Conservation (phyloP, 2,888 invertebrate species). For the Tipula confusa region DNA sequence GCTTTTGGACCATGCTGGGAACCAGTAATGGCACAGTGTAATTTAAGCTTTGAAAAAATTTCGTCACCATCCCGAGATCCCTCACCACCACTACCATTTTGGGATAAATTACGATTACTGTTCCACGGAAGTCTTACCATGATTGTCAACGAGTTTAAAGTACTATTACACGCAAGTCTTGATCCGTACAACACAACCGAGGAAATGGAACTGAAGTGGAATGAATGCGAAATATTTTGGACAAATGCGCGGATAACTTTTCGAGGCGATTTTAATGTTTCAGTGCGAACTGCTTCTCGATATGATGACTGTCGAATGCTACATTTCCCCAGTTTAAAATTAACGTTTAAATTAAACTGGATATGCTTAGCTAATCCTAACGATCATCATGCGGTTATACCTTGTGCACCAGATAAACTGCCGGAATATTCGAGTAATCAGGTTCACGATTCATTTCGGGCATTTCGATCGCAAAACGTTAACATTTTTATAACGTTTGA, state of each 20-base stretch:
- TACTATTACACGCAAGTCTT: slow-evolving; percentile 88
- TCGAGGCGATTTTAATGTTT: slow-evolving; percentile 86
- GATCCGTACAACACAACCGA: slow-evolving; percentile 99
- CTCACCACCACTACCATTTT: slow-evolving; percentile 88
- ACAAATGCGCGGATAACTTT: slow-evolving; percentile 88
- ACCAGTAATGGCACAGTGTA: slow-evolving; percentile 60
- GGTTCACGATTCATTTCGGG: slow-evolving; percentile 91
- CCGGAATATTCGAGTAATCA: slow-evolving; percentile 97
- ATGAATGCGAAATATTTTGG: slow-evolving; percentile 90
- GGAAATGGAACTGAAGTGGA: slow-evolving; percentile 98
- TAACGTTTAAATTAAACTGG: slow-evolving; percentile 84
- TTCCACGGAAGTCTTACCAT: slow-evolving; percentile 90
- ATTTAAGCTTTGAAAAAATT: slow-evolving; percentile 77
- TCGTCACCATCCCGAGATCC: slow-evolving; percentile 86
- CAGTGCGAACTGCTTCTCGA: slow-evolving; percentile 94
- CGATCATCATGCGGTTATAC: slow-evolving; percentile 92
- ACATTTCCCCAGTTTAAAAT: slow-evolving; percentile 82
- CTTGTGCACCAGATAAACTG: slow-evolving; percentile 91
- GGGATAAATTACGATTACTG: slow-evolving; percentile 92
- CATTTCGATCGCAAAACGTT: slow-evolving; percentile 84
- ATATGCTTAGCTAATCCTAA: slow-evolving; percentile 87
- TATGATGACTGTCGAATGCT: slow-evolving; percentile 96
- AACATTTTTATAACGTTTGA: slow-evolving; percentile 75
- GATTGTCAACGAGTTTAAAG: slow-evolving; percentile 80
- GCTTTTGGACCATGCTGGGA: slow-evolving; percentile 99